These are phyloP conservation scores for Reticulitermes lucifugus DNA, from an alignment of 2,888 invertebrate species.

Conservation along the genomic window DNA sequence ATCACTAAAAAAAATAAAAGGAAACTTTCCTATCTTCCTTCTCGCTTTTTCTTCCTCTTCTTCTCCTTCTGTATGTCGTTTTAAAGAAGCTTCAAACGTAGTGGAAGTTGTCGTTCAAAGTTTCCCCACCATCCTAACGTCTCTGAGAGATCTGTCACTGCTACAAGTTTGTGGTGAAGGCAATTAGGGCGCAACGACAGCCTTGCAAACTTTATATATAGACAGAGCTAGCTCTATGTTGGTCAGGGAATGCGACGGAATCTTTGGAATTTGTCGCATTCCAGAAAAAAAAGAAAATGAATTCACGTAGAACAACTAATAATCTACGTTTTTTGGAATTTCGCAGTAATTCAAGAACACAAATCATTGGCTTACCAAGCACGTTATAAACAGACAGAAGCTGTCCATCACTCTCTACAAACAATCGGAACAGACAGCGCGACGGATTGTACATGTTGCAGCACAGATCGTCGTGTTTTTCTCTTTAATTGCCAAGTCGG, in stretches of 20 bases:
- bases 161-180: conserved; percentile 43
- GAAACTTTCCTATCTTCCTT: conserved; percentile 11
- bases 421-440: neutral
- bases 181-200: conserved; percentile 41
- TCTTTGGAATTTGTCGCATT: neutral
- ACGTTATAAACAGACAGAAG: neutral
- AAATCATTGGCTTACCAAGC: neutral
- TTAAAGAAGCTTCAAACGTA: conserved; percentile 19
- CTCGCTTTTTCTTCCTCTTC: neutral
- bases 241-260: neutral
- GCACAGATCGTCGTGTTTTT: neutral
- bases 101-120: conserved; percentile 17
- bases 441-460: neutral
- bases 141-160: conserved; percentile 41
- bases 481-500: neutral
- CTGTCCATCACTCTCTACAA: neutral
- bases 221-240: neutral
- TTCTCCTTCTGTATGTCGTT: neutral
- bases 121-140: neutral
- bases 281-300: neutral
- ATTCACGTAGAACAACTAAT: neutral
- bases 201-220: conserved; percentile 22
- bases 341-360: neutral
- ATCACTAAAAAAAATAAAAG: conserved; percentile 43
- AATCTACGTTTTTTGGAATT: neutral